These are phyloP conservation scores for Porphyrio hochstetteri DNA, from an alignment of 2,113 vertebrate species.

Conservation along the genomic window DNA sequence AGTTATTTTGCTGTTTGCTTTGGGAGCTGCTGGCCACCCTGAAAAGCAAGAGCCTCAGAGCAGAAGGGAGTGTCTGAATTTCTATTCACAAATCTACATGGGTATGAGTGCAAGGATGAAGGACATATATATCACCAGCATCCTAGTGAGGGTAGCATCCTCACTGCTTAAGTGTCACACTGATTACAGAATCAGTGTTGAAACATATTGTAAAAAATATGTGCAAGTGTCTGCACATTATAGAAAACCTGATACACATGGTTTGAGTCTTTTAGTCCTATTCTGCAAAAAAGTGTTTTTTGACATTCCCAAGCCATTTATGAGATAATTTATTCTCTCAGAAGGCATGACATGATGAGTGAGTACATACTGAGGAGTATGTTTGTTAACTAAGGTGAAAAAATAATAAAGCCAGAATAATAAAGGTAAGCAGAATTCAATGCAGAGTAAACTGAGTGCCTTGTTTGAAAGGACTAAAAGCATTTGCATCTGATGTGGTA, in stretches of 20 bases:
- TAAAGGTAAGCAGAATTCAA: not conserved
- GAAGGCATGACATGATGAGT: not conserved
- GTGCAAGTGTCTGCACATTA: not conserved
- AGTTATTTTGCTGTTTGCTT: not conserved
- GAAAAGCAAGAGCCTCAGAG: not conserved
- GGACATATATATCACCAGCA: not conserved
- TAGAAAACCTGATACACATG: not conserved
- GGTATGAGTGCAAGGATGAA: not conserved
- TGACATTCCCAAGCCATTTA: not conserved
- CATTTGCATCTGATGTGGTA: not conserved
- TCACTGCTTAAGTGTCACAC: not conserved
- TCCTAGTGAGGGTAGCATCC: not conserved
- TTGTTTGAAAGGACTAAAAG: not conserved
- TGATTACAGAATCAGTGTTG: not conserved
- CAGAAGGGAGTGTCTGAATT: not conserved
- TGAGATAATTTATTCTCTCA: not conserved
- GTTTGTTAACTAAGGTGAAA: not conserved
- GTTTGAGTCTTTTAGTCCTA: not conserved
- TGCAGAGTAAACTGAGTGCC: not conserved
- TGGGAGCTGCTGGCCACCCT: not conserved
- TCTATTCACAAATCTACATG: not conserved
- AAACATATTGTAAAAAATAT: not conserved
- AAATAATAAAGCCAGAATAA: not conserved
- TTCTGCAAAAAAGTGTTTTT: not conserved
- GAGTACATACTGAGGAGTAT: not conserved